A percentile compares a stretch with the other conserved stretches of the same genome.
Conservation (phyloP, 1,140 invertebrate genomes). For the Tetragonula clypearis region DNA sequence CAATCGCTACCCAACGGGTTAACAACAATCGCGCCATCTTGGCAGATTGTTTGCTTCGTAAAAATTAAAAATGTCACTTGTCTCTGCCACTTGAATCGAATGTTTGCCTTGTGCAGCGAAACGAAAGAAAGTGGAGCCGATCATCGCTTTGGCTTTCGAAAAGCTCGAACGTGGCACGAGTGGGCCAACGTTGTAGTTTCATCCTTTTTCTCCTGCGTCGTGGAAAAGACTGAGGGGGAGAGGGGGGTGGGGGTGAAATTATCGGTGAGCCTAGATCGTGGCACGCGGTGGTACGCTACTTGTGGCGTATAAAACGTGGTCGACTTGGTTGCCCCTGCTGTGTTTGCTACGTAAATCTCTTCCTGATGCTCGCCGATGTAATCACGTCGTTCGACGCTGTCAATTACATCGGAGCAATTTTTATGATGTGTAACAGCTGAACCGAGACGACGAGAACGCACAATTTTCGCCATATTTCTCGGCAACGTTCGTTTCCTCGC, state of each 20-base stretch:
- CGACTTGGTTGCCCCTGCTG: background rate
- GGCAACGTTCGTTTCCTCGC: too few species aligned
- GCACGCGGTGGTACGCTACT: conserved; percentile 7
- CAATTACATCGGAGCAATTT: background rate
- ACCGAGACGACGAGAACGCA: background rate
- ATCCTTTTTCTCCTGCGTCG: background rate
- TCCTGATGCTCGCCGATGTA: conserved; percentile 5
- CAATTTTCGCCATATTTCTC: too few species aligned
- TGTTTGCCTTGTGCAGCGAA: too few species aligned
- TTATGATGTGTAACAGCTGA: background rate
- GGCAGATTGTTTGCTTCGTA: too few species aligned
- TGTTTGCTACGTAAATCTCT: conserved; percentile 23
- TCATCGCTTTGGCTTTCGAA: too few species aligned
- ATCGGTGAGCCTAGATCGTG: background rate
- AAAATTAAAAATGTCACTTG: too few species aligned
- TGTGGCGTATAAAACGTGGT: conserved; percentile 9
- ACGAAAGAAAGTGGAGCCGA: too few species aligned
- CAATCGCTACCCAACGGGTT: too few species aligned
- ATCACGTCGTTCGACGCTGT: conserved; percentile 22
- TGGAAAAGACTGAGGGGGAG: background rate
- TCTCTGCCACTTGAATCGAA: too few species aligned
- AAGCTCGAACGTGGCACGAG: too few species aligned
- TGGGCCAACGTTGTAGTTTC: background rate
- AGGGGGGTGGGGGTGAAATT: background rate
- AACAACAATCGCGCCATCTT: too few species aligned